These are phyloP conservation scores for Isichthys henryi DNA, from an alignment of 2,113 vertebrate species.

Conservation along the genomic window DNA sequence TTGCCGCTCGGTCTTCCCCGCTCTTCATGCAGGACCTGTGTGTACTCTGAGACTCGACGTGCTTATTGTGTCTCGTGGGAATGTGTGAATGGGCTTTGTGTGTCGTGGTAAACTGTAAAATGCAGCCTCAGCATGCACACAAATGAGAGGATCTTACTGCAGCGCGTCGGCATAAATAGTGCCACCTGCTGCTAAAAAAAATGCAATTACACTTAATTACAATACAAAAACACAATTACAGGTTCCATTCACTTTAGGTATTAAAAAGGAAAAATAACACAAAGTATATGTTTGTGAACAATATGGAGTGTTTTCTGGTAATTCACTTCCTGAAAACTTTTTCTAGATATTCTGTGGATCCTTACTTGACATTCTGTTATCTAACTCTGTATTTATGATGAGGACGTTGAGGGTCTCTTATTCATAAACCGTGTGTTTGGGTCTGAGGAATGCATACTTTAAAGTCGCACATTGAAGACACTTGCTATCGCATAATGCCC, in stretches of 20 bases:
- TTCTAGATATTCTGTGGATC: neutral
- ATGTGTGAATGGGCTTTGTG: neutral
- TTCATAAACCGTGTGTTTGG: neutral
- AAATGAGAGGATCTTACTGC: neutral
- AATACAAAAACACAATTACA: neutral
- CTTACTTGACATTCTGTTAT: neutral
- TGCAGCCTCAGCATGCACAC: neutral
- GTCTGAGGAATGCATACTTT: neutral
- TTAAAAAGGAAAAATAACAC: neutral
- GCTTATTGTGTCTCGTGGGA: neutral
- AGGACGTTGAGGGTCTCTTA: neutral
- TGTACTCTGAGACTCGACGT: neutral
- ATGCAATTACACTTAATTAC: conserved; percentile 21
- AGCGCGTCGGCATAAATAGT: conserved; percentile 17
- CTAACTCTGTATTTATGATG: neutral
- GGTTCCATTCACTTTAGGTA: neutral
- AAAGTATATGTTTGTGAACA: neutral
- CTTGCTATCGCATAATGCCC: neutral
- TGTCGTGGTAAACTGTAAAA: neutral
- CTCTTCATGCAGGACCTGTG: neutral
- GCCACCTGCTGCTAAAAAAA: conserved; percentile 32
- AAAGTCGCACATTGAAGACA: neutral
- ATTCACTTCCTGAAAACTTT: neutral
- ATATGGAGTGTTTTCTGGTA: neutral
- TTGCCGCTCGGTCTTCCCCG: neutral